These are phyloP conservation scores for Rhodinocichla rosea DNA, from an alignment of 2,113 vertebrate genomes.

Conservation along the genomic window DNA sequence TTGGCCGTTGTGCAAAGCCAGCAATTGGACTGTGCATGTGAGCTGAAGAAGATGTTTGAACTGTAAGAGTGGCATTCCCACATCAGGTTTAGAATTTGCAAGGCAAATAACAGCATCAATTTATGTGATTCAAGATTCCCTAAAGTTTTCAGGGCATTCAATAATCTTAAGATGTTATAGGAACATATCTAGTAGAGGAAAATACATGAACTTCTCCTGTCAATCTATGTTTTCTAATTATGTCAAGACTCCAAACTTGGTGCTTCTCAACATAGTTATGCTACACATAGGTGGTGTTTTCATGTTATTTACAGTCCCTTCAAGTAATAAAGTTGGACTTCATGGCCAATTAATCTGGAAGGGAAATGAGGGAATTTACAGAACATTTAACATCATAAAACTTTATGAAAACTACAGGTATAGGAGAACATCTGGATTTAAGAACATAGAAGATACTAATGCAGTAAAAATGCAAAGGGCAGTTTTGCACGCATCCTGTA, in stretches of 20 bases:
- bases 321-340: neutral
- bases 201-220: neutral
- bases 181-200: neutral
- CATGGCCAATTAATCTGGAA: neutral
- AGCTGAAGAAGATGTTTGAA: neutral
- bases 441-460: neutral
- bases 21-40: rapidly evolving
- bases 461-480: neutral
- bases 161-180: neutral
- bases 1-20: neutral
- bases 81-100: neutral
- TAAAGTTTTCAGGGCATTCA: neutral
- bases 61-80: rapidly evolving
- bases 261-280: neutral
- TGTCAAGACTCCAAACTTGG: neutral
- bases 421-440: neutral
- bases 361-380: neutral
- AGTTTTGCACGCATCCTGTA: neutral
- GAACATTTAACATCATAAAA: neutral
- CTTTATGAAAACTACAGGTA: neutral
- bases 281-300: neutral
- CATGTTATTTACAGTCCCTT: neutral
- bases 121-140: neutral
- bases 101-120: neutral
- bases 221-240: neutral